Evolutionary conservation across 2,797 vertebrate species (phyloP).

Genomic region (Crocidura indochinensis): DNA sequence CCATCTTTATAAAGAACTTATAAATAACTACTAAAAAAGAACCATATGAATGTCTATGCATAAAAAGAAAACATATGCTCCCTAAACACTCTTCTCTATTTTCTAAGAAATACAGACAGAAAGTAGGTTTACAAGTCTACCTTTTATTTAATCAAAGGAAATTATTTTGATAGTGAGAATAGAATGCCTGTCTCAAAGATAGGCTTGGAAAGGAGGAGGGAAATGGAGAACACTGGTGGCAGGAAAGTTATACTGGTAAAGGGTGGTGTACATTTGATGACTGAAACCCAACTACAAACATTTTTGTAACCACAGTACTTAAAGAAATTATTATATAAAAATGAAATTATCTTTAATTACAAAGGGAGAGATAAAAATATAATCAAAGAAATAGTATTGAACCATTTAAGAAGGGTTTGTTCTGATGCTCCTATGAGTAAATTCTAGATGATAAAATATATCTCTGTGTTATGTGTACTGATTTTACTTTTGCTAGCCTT

Average conservation of each 20-base stretch:
- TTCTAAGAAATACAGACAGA: constrained; percentile 34
- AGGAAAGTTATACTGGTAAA: no score
- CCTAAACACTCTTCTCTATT: neutral
- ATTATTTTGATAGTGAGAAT: no score
- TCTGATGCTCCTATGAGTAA: neutral
- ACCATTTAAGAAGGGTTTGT: neutral
- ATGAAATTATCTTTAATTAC: no score
- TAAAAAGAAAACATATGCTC: no score
- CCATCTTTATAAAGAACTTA: constrained; percentile 1
- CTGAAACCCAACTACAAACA: no score
- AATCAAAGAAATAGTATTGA: constrained; percentile 1
- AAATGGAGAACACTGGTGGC: no score
- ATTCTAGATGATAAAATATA: constrained; percentile 17
- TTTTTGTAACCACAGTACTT: no score
- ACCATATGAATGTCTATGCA: no score
- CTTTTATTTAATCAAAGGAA: neutral
- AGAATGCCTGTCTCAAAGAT: no score
- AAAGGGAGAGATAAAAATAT: neutral
- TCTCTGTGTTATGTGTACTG: neutral
- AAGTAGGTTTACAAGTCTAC: constrained; percentile 16
- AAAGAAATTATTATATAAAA: no score
- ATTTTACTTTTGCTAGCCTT: neutral
- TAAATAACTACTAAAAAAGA: neutral
- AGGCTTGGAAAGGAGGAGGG: no score
- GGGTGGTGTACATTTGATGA: no score